Percentiles rank a stretch among this genome's conserved stretches.
Evolutionary conservation across 2,113 vertebrate genomes (phyloP).

Genomic region (Mus pahari): DNA sequence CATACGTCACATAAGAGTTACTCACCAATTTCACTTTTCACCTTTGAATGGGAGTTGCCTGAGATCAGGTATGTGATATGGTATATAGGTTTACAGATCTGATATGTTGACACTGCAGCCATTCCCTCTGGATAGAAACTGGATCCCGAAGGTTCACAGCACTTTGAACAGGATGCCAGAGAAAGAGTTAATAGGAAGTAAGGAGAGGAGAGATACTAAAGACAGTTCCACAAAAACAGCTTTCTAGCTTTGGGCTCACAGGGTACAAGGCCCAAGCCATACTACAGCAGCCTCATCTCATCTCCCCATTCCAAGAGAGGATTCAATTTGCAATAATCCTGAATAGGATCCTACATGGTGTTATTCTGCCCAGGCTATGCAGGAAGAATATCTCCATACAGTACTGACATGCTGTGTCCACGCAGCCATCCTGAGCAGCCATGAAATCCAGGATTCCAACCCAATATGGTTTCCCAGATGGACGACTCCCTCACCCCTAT

Average conservation of each 20-base stretch:
- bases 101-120: background rate
- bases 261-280: background rate
- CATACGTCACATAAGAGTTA: background rate
- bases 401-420: background rate
- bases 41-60: background rate
- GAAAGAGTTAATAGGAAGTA: background rate
- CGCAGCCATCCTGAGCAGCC: background rate
- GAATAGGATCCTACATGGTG: background rate
- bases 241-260: background rate
- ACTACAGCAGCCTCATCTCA: background rate
- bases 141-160: background rate
- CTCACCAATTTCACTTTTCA: constrained; percentile 5
- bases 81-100: background rate
- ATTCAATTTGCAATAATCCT: background rate
- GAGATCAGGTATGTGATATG: background rate
- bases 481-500: background rate
- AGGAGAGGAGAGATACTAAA: background rate
- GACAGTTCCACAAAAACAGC: background rate
- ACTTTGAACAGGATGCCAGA: background rate
- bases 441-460: background rate
- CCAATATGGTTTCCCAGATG: background rate
- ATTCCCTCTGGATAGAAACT: constrained; percentile 22
- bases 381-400: background rate
- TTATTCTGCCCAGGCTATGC: background rate
- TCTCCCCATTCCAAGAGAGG: background rate